Conservation (phyloP, 1,140 invertebrate species). For the Bombus confusus region DNA sequence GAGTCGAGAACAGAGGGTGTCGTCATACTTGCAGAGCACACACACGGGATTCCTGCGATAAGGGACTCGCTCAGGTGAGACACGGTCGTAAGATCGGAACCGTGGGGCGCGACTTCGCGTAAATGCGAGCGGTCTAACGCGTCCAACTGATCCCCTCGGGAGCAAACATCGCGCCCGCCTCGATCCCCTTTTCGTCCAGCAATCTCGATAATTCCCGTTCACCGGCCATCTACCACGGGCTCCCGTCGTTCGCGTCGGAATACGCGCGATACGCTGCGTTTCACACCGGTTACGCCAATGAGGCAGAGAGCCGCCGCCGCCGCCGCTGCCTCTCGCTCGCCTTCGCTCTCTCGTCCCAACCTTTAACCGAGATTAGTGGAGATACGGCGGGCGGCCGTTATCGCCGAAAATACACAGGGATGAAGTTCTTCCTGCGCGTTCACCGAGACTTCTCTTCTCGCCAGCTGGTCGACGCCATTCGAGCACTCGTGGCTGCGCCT, state of each 20-base stretch:
- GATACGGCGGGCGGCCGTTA: slow-evolving; percentile 63
- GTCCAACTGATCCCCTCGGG: too few species aligned
- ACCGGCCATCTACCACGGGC: background rate
- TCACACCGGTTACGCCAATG: slow-evolving; percentile 30
- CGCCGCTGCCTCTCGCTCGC: background rate
- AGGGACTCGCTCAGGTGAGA: slow-evolving; percentile 71
- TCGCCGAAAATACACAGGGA: slow-evolving; percentile 68
- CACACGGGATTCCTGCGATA: slow-evolving; percentile 73
- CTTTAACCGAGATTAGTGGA: slow-evolving; percentile 63
- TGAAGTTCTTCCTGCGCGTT: slow-evolving; percentile 58
- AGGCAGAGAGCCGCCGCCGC: background rate
- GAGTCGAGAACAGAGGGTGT: slow-evolving; percentile 61
- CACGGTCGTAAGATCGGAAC: slow-evolving; percentile 48
- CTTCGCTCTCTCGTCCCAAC: slow-evolving; percentile 25
- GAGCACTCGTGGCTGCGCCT: background rate
- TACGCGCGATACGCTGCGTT: background rate
- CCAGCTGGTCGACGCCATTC: background rate
- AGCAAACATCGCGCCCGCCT: background rate
- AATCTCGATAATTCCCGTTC: background rate
- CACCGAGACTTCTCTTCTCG: slow-evolving; percentile 52
- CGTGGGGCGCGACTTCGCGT: background rate
- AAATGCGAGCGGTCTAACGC: background rate
- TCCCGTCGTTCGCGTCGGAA: background rate
- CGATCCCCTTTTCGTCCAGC: background rate
- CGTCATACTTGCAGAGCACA: slow-evolving; percentile 77